Conservation (phyloP, 2,113 vertebrate species). For the Taxidea taxus region DNA sequence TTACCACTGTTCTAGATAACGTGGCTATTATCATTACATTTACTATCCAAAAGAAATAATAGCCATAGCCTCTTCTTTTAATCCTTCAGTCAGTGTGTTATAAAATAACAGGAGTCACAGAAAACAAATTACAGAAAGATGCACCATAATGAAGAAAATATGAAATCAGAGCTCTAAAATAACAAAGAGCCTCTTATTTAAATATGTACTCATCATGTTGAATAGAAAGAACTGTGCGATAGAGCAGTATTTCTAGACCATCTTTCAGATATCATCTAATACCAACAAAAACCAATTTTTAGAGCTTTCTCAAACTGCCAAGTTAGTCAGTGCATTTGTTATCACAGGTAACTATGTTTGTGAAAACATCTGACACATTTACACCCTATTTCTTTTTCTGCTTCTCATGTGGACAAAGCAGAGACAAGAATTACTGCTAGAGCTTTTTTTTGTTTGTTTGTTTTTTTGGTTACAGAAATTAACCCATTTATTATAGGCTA, state of each 20-base stretch:
- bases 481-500: no score
- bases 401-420: background rate
- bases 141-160: background rate
- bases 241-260: background rate
- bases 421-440: background rate
- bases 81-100: background rate
- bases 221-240: background rate
- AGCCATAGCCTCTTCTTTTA: background rate
- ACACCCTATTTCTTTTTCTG: background rate
- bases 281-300: background rate
- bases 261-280: background rate
- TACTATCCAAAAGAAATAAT: background rate
- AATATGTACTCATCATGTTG: background rate
- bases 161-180: background rate
- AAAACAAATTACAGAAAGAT: background rate
- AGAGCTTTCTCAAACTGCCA: background rate
- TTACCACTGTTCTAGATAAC: background rate
- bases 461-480: no score
- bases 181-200: background rate
- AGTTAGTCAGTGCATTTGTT: background rate
- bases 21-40: background rate
- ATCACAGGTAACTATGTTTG: background rate
- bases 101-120: background rate
- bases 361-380: background rate
- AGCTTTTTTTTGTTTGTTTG: no score